Percentiles rank a stretch among this genome's conserved stretches.
These are phyloP conservation scores for Cydia fagiglandana DNA, from an alignment of 1,140 invertebrate genomes.

Conservation along the genomic window DNA sequence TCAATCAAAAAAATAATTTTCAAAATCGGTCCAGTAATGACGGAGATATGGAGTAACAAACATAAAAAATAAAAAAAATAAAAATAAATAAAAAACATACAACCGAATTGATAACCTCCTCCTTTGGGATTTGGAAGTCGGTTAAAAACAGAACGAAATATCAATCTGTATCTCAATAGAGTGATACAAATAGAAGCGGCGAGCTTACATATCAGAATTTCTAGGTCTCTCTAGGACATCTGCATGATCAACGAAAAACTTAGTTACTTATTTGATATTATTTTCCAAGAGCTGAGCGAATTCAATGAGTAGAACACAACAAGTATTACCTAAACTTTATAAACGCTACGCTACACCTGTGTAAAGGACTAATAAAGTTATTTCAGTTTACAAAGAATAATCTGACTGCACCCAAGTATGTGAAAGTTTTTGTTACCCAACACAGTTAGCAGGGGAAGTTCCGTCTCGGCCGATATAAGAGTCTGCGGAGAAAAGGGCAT, in stretches of 20 bases:
- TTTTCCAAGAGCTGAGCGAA: neutral
- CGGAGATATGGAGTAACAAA: too few relatives aligned
- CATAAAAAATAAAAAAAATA: too few relatives aligned
- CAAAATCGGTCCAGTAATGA: too few relatives aligned
- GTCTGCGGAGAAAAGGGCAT: slow-evolving; percentile 57
- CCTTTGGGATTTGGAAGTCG: too few relatives aligned
- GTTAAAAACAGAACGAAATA: neutral
- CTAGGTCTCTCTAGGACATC: too few relatives aligned
- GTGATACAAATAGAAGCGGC: neutral
- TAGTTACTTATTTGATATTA: neutral
- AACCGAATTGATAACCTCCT: too few relatives aligned
- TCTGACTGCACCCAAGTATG: slow-evolving; percentile 18
- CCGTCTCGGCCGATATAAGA: slow-evolving; percentile 56
- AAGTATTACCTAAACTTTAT: neutral
- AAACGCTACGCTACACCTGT: neutral
- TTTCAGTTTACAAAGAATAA: slow-evolving; percentile 15
- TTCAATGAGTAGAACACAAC: neutral
- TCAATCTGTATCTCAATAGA: neutral
- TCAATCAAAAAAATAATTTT: too few relatives aligned
- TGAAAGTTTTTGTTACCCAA: neutral
- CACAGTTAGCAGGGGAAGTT: slow-evolving; percentile 39
- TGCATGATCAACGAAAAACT: too few relatives aligned
- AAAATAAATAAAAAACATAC: too few relatives aligned
- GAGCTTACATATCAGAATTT: neutral
- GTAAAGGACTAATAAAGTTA: slow-evolving; percentile 11